Conservation (phyloP, 2,888 invertebrate genomes). For the Dexiosoma caninum region DNA sequence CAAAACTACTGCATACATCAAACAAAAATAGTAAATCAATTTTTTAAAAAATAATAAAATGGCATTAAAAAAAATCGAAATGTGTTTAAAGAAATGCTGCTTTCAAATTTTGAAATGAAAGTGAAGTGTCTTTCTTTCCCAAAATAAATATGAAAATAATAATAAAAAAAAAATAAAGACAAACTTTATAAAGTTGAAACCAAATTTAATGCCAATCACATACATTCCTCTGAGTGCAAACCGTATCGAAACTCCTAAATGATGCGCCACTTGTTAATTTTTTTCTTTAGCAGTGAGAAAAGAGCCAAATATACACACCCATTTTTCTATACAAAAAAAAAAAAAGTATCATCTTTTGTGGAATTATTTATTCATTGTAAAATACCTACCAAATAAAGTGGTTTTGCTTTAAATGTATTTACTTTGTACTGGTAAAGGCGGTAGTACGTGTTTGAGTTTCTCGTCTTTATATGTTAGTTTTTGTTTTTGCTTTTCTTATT, state of each 20-base stretch:
- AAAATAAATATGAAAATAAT: neutral
- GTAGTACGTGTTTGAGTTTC: conserved; percentile 30
- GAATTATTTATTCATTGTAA: conserved; percentile 14
- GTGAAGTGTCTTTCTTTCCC: conserved; percentile 48
- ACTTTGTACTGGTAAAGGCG: neutral
- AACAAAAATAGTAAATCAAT: too few species aligned
- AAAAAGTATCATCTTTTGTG: conserved; percentile 22
- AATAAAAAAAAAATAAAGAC: neutral
- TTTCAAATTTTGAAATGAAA: conserved; percentile 41
- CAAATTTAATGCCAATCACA: conserved; percentile 35
- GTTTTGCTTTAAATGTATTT: neutral
- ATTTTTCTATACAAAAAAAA: neutral
- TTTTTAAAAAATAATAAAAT: too few species aligned
- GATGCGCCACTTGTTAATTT: neutral
- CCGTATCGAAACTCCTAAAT: neutral
- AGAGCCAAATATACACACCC: neutral
- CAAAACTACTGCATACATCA: neutral
- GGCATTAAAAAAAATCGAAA: conserved; percentile 23
- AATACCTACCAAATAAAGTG: neutral
- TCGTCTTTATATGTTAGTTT: neutral
- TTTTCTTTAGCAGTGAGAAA: neutral
- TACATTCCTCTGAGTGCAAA: neutral
- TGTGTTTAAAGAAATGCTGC: conserved; percentile 19
- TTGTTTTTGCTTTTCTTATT: neutral
- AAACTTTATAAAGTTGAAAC: neutral